Conservation (phyloP, 2,888 invertebrate genomes). For the Gibbula magus region DNA sequence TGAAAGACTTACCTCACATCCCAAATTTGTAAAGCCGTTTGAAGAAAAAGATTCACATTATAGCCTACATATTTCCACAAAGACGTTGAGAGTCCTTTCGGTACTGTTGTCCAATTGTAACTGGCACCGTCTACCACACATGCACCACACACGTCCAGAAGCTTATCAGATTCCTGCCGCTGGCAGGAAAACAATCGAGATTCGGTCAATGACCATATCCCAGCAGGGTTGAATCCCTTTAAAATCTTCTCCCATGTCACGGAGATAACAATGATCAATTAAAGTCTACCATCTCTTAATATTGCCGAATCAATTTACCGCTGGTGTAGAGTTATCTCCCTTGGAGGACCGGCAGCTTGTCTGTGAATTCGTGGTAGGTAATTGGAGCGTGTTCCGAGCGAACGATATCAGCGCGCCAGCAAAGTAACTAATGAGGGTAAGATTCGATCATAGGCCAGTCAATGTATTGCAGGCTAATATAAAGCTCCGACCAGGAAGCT, state of each 20-base stretch:
- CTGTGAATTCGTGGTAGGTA: neutral
- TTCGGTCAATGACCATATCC: neutral
- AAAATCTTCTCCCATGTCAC: neutral
- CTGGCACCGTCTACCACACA: no score
- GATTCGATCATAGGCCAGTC: constrained; percentile 4
- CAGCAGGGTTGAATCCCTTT: neutral
- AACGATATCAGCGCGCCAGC: neutral
- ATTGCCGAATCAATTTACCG: neutral
- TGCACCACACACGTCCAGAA: no score
- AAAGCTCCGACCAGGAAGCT: neutral
- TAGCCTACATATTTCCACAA: no score
- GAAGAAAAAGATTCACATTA: no score
- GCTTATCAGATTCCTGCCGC: neutral
- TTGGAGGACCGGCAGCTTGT: neutral
- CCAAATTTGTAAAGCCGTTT: no score
- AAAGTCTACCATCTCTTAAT: neutral
- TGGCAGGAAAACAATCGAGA: neutral
- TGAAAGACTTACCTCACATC: no score
- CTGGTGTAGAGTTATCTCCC: neutral
- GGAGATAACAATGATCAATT: neutral
- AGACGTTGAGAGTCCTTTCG: no score
- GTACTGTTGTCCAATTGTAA: no score
- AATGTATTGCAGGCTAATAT: neutral
- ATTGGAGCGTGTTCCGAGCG: neutral
- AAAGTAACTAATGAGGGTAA: neutral